Percentiles rank a stretch among this genome's conserved stretches.
phyloP scores from a whole-genome alignment of 2,888 invertebrate genomes.

The Cyaniris semiargus region DNA sequence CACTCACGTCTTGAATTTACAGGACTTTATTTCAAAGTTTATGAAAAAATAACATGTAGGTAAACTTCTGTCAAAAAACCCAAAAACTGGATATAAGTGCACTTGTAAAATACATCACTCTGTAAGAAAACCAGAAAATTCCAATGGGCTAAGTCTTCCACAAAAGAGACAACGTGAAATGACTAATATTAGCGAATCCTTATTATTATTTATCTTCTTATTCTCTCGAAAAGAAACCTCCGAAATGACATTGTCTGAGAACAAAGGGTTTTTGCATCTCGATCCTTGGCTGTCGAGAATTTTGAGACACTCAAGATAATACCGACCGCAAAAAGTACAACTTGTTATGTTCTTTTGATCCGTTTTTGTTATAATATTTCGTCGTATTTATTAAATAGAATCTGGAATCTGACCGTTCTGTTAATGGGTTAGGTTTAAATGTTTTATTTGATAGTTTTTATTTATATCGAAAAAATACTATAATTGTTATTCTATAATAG shows the following conservation, averaged over 20 bases:
- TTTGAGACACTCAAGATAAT: conserved; percentile 26
- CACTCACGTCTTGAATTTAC: too few species aligned
- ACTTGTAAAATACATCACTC: too few species aligned
- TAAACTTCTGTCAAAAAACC: too few species aligned
- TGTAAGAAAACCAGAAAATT: too few species aligned
- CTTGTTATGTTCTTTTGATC: conserved; percentile 11
- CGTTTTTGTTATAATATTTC: conserved; percentile 16
- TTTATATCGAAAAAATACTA: too few species aligned
- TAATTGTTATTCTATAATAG: too few species aligned
- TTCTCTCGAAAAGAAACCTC: conserved; percentile 6
- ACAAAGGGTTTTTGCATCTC: conserved; percentile 27
- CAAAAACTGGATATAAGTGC: too few species aligned
- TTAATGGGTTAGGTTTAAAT: not conserved
- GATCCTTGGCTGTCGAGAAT: not conserved
- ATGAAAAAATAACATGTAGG: too few species aligned
- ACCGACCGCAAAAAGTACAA: conserved; percentile 16
- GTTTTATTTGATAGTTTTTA: not conserved
- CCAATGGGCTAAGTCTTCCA: too few species aligned
- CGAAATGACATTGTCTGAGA: conserved; percentile 20
- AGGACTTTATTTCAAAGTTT: too few species aligned
- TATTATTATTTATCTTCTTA: not conserved
- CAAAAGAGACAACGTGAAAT: not conserved
- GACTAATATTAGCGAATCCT: not conserved
- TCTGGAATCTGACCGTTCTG: not conserved
- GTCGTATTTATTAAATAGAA: not conserved